Evolutionary conservation across 2,888 invertebrate species (phyloP).

Genomic region (Drosophila yooni): DNA sequence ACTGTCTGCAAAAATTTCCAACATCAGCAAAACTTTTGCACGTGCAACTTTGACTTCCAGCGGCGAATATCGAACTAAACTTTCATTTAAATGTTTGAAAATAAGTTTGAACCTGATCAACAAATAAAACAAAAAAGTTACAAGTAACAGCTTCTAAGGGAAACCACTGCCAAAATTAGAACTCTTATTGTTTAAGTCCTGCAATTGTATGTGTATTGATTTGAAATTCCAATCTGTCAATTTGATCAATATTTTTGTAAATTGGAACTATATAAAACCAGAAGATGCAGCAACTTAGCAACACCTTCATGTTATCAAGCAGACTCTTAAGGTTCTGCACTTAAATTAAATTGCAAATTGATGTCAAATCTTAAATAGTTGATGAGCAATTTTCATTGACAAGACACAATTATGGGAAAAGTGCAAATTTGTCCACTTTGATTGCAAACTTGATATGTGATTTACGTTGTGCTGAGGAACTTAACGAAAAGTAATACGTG

Average conservation of each 20-base stretch:
- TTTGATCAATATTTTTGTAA: constrained; percentile 71
- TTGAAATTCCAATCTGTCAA: constrained; percentile 3
- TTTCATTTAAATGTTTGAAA: background rate
- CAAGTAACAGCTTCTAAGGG: background rate
- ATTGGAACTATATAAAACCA: constrained; percentile 62
- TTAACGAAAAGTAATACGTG: background rate
- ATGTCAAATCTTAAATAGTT: constrained; percentile 67
- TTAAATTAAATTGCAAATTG: constrained; percentile 69
- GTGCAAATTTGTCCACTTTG: background rate
- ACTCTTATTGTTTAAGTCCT: background rate
- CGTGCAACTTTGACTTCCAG: background rate
- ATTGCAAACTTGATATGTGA: background rate
- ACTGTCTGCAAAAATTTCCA: background rate
- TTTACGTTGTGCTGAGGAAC: background rate
- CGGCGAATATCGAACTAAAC: background rate
- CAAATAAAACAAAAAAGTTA: background rate
- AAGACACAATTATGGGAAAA: background rate
- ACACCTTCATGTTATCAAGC: constrained; percentile 50
- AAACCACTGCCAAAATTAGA: background rate
- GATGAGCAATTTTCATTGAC: constrained; percentile 13
- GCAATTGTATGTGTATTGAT: background rate
- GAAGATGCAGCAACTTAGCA: background rate
- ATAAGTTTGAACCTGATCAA: background rate
- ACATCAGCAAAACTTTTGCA: background rate
- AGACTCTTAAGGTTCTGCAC: constrained; percentile 5